Evolutionary conservation across 2,888 invertebrate genomes (phyloP).

Genomic region (Gortyna flavago): DNA sequence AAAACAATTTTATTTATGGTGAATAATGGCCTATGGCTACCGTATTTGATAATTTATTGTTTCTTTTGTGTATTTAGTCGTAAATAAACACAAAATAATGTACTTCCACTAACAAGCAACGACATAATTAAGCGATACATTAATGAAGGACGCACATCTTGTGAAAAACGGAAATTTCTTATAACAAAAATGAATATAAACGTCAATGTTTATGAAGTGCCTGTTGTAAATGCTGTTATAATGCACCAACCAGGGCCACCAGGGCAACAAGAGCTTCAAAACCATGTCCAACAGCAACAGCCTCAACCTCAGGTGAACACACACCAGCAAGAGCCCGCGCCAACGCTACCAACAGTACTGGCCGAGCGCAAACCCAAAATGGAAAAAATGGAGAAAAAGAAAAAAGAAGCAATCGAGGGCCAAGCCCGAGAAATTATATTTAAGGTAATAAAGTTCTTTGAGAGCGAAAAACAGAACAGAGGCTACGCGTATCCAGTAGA

Average conservation of each 20-base stretch:
- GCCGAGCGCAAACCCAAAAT: slow-evolving; percentile 75
- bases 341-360: slow-evolving; percentile 55
- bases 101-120: slow-evolving; percentile 12
- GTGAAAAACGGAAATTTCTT: slow-evolving; percentile 32
- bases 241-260: slow-evolving; percentile 67
- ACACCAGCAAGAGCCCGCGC: slow-evolving; percentile 62
- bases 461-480: slow-evolving; percentile 87
- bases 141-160: slow-evolving; percentile 44
- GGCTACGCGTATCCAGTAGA: slow-evolving; percentile 87
- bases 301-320: slow-evolving; percentile 45
- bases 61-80: slow-evolving; percentile 58
- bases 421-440: slow-evolving; percentile 87
- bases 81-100: slow-evolving; percentile 58
- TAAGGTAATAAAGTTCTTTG: slow-evolving; percentile 87
- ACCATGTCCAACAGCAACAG: slow-evolving; percentile 61
- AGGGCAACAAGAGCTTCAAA: slow-evolving; percentile 65
- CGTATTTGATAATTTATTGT: slow-evolving; percentile 56
- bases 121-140: slow-evolving; percentile 23
- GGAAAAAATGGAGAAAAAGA: slow-evolving; percentile 83
- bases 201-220: slow-evolving; percentile 75
- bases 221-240: slow-evolving; percentile 66
- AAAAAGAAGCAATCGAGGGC: slow-evolving; percentile 86
- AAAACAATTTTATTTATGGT: slow-evolving; percentile 48
- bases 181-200: slow-evolving; percentile 73
- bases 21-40: slow-evolving; percentile 64